Base-by-base conservation (phyloP, 1,140 invertebrate genomes). In the Magallana angulata region DNA sequence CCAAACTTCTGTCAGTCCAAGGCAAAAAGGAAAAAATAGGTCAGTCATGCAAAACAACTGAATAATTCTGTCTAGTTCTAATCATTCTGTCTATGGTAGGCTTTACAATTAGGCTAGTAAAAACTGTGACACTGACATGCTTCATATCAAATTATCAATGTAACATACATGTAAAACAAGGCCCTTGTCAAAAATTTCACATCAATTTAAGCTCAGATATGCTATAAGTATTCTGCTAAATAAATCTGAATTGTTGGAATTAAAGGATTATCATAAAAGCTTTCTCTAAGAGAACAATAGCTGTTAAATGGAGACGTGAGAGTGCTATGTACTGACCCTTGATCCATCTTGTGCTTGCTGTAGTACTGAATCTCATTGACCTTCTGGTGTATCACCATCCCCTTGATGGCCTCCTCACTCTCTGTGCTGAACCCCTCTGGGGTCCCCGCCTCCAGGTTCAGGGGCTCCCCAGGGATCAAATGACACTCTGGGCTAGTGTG, bases 401-500 rank as follows among this genome's bases (percentile, higher is more conserved):
- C 91, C 36, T 93, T 93, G 84, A 94, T 92, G 68, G 91, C 90
- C 6, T 89, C 87, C 89, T 95, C 95, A 9, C 92, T 91, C 30
- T 90, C 85, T 18, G 89, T 89, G 82, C 93, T 92, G 57, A 95
- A 89, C n/a, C 94, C 92, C 86, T 94, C 94, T 18, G 93, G 93
- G 58, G 94, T 86, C 36, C 90, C 90, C 30, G 92, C 91, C 56
- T 95, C 92, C 18, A 94, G 91, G 87, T 95, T 95, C 8, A 95
- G 91, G 16, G 93, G 93, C 68, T 93, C 91, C 7, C 93, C 94
- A 14, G 92, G 92, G 4, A 87, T 85, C 18, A 94, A 87, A 11
- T 97, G 95, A 92, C 98, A 98, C 95, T 99, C 98, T 0, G 98
- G 97, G 94, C 98, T 99, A 1, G 97, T 98, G 93, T 98, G 96